These are phyloP conservation scores for Henicopernis longicauda DNA, from an alignment of 2,113 vertebrate genomes.

Conservation along the genomic window DNA sequence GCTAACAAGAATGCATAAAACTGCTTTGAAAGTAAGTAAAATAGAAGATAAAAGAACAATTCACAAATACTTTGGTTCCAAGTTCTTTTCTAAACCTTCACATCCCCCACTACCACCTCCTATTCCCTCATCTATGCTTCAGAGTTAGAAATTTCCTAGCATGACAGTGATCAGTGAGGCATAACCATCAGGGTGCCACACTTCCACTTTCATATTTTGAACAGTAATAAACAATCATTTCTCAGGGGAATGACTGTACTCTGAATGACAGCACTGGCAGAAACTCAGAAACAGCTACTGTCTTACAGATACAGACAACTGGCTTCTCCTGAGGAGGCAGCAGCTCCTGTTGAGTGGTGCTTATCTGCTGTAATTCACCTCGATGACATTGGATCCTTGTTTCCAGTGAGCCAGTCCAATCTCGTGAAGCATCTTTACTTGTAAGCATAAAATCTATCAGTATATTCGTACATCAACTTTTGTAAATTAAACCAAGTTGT, in stretches of 20 bases:
- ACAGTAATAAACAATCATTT: background rate
- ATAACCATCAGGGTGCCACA: background rate
- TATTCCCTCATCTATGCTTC: background rate
- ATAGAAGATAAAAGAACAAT: background rate
- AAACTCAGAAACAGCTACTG: background rate
- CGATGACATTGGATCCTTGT: background rate
- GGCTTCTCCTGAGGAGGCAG: background rate
- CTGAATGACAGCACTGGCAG: background rate
- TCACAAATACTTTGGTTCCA: background rate
- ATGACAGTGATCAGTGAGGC: background rate
- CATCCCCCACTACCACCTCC: background rate
- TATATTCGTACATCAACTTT: background rate
- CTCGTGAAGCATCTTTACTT: background rate
- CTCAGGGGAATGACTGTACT: background rate
- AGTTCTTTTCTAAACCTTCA: background rate
- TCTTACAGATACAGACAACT: background rate
- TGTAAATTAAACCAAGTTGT: background rate
- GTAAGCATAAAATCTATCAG: background rate
- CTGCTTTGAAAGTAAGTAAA: background rate
- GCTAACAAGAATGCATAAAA: background rate
- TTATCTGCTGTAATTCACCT: background rate
- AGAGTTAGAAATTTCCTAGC: background rate
- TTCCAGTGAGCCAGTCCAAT: background rate
- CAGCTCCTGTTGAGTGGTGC: background rate
- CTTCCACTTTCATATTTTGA: background rate